Evolutionary conservation across 2,113 vertebrate genomes (phyloP).

Genomic region (Arizona elegans): DNA sequence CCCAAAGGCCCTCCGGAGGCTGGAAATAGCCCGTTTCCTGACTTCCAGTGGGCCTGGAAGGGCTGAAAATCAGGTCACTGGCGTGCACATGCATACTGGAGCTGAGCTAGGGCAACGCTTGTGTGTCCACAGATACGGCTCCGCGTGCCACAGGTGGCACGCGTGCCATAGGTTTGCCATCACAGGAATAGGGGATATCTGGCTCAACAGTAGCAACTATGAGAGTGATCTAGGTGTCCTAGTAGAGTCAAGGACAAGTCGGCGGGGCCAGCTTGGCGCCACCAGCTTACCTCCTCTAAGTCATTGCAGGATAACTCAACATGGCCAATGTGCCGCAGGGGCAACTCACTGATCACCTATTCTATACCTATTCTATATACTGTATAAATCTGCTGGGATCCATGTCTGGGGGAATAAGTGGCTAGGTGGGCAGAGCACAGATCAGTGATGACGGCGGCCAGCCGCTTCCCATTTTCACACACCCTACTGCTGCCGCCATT

Average conservation of each 20-base stretch:
- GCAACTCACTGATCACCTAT: background rate
- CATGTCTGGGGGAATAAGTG: background rate
- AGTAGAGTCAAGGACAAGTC: background rate
- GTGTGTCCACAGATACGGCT: too few relatives aligned
- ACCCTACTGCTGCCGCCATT: background rate
- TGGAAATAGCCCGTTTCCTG: too few relatives aligned
- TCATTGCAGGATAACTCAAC: background rate
- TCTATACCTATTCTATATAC: too few relatives aligned
- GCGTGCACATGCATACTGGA: too few relatives aligned
- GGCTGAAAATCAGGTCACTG: too few relatives aligned
- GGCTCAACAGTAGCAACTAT: background rate
- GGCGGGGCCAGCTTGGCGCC: accelerated
- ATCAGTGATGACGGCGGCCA: background rate
- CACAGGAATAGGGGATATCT: background rate
- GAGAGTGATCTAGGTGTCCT: background rate
- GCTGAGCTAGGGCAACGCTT: too few relatives aligned
- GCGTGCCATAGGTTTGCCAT: too few relatives aligned
- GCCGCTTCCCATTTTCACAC: background rate
- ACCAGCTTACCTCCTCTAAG: background rate
- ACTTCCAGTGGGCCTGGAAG: too few relatives aligned
- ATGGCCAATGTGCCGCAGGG: background rate
- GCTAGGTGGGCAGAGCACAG: background rate
- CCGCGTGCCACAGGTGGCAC: too few relatives aligned
- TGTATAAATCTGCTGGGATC: too few relatives aligned
- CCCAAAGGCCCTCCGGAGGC: too few relatives aligned